Evolutionary conservation across 1,140 invertebrate species (phyloP), one percentile per base, ranked within the genome.

Genomic region (Dryas iulia): DNA sequence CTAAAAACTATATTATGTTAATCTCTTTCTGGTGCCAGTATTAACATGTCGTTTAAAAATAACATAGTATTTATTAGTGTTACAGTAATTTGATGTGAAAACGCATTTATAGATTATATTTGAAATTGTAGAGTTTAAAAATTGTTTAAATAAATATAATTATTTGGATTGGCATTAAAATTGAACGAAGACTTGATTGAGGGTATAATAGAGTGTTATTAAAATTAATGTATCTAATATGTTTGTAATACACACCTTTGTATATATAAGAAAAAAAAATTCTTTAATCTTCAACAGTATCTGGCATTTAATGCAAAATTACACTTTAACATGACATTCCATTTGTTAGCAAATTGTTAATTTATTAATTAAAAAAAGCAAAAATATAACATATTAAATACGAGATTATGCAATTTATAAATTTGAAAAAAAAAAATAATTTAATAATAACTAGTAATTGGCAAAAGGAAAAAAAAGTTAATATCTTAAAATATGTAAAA

Each of bases 41-140:
- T 39, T 39, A 39, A 39, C 14, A n/a, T 39, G 33, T 39, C n/a
- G 35, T 39, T 39, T 39, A 2, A 39, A 39, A 18, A 7, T n/a
- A 6, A 18, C 14, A 35, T 23, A n/a, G n/a, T n/a, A 60, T 39
- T 39, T 39, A 25, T 12, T 47, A 47, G 35, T 28, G n/a, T 60
- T 3, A 25, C 26, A 59, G 58, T 14, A n/a, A 18, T 25, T 60
- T 47, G 35, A 24, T 61, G 59, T 47, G n/a, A 47, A 61, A 61
- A 26, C 47, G 59, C 24, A 47, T 52, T 28, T 61, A 60, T 61
- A 59, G 58, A 59, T 35, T 60, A 62, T 52, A 47, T 62, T n/a
- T n/a, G n/a, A n/a, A n/a, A n/a, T n/a, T n/a, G n/a, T n/a, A n/a
- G n/a, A n/a, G n/a, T n/a, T 12, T 28, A 26, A 12, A 23, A 23